phyloP scores from a whole-genome alignment of 2,888 invertebrate genomes.

The Acleris laterana region DNA sequence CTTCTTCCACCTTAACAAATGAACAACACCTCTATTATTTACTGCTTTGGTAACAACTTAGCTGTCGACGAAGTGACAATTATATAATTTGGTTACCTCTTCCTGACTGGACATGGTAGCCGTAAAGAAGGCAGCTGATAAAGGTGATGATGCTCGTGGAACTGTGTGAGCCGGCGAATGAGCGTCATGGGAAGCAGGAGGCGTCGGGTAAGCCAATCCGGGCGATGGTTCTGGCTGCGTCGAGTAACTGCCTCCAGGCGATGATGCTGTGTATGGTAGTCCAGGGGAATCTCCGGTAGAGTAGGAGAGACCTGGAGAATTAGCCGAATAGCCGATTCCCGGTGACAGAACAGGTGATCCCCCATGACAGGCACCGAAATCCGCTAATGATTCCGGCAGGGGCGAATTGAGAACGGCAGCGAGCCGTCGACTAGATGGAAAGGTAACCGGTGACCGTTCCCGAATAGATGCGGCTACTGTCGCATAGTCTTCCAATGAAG shows the following conservation, averaged over 20 bases:
- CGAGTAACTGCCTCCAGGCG: slow-evolving; percentile 73
- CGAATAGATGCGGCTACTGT: slow-evolving; percentile 84
- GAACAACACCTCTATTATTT: neutral
- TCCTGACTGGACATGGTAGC: slow-evolving; percentile 94
- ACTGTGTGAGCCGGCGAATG: slow-evolving; percentile 86
- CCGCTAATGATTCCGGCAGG: slow-evolving; percentile 90
- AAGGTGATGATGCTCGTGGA: slow-evolving; percentile 90
- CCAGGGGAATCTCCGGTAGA: slow-evolving; percentile 86
- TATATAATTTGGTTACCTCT: slow-evolving; percentile 72
- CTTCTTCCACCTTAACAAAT: slow-evolving; percentile 88
- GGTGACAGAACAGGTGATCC: slow-evolving; percentile 82
- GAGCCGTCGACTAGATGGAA: slow-evolving; percentile 88
- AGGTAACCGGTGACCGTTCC: slow-evolving; percentile 83
- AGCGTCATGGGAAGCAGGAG: slow-evolving; percentile 94
- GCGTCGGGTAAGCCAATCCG: slow-evolving; percentile 92
- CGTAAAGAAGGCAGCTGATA: slow-evolving; percentile 93
- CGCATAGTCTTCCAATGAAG: slow-evolving; percentile 86
- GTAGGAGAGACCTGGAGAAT: slow-evolving; percentile 89
- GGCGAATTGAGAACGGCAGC: slow-evolving; percentile 92
- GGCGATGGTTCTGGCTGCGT: slow-evolving; percentile 85
- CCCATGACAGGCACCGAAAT: slow-evolving; percentile 92
- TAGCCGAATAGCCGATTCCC: slow-evolving; percentile 72
- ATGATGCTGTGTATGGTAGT: slow-evolving; percentile 69
- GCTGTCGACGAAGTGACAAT: neutral
- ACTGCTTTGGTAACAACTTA: no score